phyloP scores from a whole-genome alignment of 2,113 vertebrate species.

The Cinclus cinclus region DNA sequence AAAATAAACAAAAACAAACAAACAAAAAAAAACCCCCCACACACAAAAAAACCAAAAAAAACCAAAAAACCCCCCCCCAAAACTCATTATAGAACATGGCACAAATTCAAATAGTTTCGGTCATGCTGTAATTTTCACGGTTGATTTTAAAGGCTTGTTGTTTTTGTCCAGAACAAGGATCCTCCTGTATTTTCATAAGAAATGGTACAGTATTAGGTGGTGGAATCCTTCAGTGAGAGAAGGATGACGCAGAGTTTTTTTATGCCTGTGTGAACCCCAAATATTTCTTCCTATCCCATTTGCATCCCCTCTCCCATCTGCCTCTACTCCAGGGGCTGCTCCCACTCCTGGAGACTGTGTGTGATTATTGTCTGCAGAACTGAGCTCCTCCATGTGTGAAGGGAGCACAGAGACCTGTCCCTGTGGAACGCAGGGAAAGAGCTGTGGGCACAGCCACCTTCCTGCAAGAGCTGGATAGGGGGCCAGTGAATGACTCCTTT shows the following conservation, averaged over 20 bases:
- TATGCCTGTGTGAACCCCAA: not conserved
- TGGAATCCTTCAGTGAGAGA: not conserved
- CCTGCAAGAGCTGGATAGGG: not conserved
- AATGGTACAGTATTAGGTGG: not conserved
- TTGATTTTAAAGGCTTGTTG: not conserved
- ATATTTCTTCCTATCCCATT: not conserved
- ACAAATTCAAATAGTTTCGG: not conserved
- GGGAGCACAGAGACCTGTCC: not conserved
- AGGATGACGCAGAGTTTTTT: not conserved
- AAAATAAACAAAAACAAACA: not conserved
- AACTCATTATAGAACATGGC: not conserved
- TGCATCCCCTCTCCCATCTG: not conserved
- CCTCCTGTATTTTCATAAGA: not conserved
- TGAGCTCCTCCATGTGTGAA: not conserved
- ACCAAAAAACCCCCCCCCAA: not conserved
- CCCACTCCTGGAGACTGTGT: not conserved
- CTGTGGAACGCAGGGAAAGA: accelerated
- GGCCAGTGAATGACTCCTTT: not conserved
- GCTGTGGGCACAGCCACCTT: not conserved
- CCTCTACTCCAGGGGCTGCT: not conserved
- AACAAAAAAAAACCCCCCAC: not conserved
- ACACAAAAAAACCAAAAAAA: not conserved
- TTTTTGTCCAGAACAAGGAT: not conserved
- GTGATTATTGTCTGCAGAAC: not conserved
- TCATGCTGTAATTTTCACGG: not conserved